Conservation (phyloP, 2,113 vertebrate genomes). For the Parotia lawesii region DNA sequence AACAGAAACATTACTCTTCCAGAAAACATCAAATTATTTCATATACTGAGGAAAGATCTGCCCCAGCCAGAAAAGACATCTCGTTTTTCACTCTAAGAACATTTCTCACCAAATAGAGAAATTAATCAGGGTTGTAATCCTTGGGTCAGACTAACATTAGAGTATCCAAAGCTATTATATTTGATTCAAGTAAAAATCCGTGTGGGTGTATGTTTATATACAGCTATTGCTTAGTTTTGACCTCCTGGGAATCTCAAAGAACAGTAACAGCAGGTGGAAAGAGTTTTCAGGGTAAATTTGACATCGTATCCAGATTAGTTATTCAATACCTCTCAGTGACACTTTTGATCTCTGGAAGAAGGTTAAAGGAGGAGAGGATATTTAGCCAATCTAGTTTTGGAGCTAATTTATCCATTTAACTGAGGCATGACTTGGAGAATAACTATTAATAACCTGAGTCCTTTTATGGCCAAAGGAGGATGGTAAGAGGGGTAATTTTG, state of each 20-base stretch:
- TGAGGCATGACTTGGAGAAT: neutral
- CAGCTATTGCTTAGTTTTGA: constrained; percentile 34
- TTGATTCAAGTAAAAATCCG: neutral
- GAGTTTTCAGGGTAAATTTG: neutral
- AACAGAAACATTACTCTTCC: neutral
- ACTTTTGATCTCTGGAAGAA: neutral
- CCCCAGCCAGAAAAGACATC: neutral
- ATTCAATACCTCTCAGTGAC: neutral
- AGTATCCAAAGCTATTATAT: neutral
- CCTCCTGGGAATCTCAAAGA: constrained; percentile 17
- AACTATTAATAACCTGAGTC: neutral
- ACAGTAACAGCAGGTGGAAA: constrained; percentile 12
- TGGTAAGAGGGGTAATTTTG: neutral
- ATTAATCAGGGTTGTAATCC: neutral
- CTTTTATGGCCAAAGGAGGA: neutral
- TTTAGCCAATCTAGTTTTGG: neutral
- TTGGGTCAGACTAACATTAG: neutral
- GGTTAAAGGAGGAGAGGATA: neutral
- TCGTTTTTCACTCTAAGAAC: neutral
- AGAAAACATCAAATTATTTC: neutral
- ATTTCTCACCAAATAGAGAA: neutral
- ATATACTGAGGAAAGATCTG: neutral
- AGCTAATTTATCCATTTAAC: neutral
- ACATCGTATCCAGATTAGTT: neutral
- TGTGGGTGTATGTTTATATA: constrained; percentile 53